Percentiles rank a stretch among this genome's conserved stretches.
Conservation (phyloP, 2,888 invertebrate species). For the Phalera bucephala region DNA sequence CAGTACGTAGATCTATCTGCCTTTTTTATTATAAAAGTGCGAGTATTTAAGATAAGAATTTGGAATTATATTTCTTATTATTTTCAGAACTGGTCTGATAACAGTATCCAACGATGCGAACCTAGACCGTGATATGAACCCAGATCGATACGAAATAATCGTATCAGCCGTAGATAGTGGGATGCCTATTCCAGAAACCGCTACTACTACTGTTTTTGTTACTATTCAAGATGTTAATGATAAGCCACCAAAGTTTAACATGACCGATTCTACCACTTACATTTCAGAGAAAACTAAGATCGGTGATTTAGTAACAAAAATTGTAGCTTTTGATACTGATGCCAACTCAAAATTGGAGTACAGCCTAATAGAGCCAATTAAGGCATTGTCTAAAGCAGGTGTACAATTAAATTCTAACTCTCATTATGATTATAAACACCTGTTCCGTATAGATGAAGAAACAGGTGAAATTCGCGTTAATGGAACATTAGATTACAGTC, state of each 20-base stretch:
- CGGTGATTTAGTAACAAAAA: constrained; percentile 84
- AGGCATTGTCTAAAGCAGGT: constrained; percentile 89
- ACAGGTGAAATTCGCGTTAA: constrained; percentile 88
- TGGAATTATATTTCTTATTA: no score
- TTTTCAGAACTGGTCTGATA: constrained; percentile 85
- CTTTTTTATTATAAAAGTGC: no score
- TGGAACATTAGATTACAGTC: constrained; percentile 87
- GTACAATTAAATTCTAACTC: constrained; percentile 85
- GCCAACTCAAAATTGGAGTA: constrained; percentile 86
- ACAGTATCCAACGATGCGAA: constrained; percentile 88
- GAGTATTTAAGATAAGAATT: no score
- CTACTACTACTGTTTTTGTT: constrained; percentile 88
- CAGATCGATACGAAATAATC: constrained; percentile 87
- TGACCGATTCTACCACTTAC: constrained; percentile 85
- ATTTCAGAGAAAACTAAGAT: constrained; percentile 87
- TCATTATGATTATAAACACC: constrained; percentile 85
- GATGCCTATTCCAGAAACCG: constrained; percentile 88
- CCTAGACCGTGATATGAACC: constrained; percentile 86
- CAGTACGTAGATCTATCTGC: no score
- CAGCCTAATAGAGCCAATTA: constrained; percentile 85
- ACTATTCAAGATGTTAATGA: constrained; percentile 91
- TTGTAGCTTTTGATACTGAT: constrained; percentile 88
- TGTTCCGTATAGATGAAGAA: constrained; percentile 87
- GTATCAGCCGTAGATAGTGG: constrained; percentile 91
- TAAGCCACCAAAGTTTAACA: constrained; percentile 90